phyloP scores from a whole-genome alignment of 1,140 invertebrate species.

The Drosophila sp. region DNA sequence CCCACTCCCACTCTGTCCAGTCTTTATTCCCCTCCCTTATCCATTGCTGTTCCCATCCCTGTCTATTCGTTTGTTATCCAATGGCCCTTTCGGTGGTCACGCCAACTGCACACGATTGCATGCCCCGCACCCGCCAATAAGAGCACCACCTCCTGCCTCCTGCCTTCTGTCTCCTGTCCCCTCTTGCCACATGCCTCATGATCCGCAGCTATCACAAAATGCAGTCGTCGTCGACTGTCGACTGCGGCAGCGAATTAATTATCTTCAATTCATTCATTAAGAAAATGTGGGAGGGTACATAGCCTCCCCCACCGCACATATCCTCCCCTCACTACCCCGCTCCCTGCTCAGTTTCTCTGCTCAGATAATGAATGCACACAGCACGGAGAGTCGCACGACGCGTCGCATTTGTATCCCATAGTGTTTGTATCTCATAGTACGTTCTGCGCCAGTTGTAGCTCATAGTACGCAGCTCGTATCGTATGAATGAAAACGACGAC shows the following conservation, averaged over 20 bases:
- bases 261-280: slow-evolving; percentile 83
- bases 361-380: slow-evolving; percentile 74
- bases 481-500: slow-evolving; percentile 70
- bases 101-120: slow-evolving; percentile 41
- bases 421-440: slow-evolving; percentile 70
- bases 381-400: slow-evolving; percentile 24
- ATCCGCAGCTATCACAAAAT: slow-evolving; percentile 45
- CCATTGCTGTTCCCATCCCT: not conserved
- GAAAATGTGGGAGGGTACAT: slow-evolving; percentile 62
- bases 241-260: slow-evolving; percentile 68
- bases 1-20: not conserved
- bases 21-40: too few species aligned
- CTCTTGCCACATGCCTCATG: slow-evolving; percentile 1
- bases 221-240: slow-evolving; percentile 49
- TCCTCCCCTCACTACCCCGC: not conserved
- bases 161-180: too few species aligned
- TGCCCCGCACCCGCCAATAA: not conserved
- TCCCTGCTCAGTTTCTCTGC: not conserved
- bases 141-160: not conserved
- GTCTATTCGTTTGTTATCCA: slow-evolving; percentile 10
- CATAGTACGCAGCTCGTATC: slow-evolving; percentile 54
- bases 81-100: slow-evolving; percentile 21
- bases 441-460: slow-evolving; percentile 54
- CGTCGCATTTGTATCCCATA: slow-evolving; percentile 52
- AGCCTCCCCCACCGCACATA: not conserved